Evolutionary conservation across 2,888 invertebrate species (phyloP).

Genomic region (Drosophila flavopinicola): DNA sequence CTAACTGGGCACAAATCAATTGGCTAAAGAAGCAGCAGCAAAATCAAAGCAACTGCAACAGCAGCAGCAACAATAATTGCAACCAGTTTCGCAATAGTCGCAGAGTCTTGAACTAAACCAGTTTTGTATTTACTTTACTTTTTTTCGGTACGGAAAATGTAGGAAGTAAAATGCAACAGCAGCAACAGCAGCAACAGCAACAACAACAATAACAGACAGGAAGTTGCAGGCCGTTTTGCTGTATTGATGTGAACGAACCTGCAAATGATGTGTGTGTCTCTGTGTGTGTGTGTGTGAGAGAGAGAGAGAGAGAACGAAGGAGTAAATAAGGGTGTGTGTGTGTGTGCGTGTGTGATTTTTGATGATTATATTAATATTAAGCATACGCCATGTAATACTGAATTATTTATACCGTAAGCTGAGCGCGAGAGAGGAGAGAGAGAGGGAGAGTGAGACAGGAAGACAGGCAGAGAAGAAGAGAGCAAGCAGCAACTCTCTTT

Average conservation of each 20-base stretch:
- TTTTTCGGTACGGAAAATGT: constrained; percentile 65
- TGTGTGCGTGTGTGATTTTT: constrained; percentile 32
- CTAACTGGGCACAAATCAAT: constrained; percentile 69
- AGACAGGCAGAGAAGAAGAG: neutral
- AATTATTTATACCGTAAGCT: constrained; percentile 49
- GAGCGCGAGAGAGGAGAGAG: constrained; percentile 3
- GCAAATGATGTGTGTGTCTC: constrained; percentile 13
- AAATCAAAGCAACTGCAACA: constrained; percentile 56
- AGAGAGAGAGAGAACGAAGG: constrained; percentile 28
- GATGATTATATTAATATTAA: constrained; percentile 67
- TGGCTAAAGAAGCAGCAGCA: constrained; percentile 53
- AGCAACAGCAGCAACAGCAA: constrained; percentile 29
- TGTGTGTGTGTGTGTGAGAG: constrained; percentile 15
- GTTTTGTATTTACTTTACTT: constrained; percentile 56
- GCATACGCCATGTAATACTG: constrained; percentile 62
- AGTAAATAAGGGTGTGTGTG: constrained; percentile 13
- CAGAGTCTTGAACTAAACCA: constrained; percentile 65
- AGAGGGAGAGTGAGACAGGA: neutral
- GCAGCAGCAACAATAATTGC: constrained; percentile 46
- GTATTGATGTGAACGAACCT: constrained; percentile 57
- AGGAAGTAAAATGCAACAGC: constrained; percentile 73
- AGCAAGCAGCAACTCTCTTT: constrained; percentile 3
- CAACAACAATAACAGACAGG: constrained; percentile 63
- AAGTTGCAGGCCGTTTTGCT: constrained; percentile 54
- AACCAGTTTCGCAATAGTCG: constrained; percentile 70